These are phyloP conservation scores for Nannospalax galili DNA, from an alignment of 2,113 vertebrate species.

Conservation along the genomic window DNA sequence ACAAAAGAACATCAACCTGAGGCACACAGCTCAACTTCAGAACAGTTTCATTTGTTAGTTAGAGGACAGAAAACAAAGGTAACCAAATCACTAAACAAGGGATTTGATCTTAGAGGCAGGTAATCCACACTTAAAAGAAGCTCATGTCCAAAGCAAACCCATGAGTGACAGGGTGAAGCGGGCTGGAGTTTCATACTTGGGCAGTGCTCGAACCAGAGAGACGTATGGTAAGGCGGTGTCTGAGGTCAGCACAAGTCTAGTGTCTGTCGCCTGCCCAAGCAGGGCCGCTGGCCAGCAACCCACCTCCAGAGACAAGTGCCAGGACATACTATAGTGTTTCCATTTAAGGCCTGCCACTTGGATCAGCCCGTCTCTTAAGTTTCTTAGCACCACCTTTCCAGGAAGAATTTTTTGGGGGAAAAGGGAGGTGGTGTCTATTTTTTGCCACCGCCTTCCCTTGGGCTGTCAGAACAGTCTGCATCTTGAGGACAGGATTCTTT, in stretches of 20 bases:
- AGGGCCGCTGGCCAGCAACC: slow-evolving; percentile 76
- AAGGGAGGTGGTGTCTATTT: slow-evolving; percentile 76
- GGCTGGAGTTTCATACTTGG: slow-evolving; percentile 29
- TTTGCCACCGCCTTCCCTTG: slow-evolving; percentile 75
- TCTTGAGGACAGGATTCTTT: slow-evolving; percentile 63
- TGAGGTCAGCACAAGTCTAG: slow-evolving; percentile 78
- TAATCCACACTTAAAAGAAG: slow-evolving; percentile 32
- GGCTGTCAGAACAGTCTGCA: slow-evolving; percentile 71
- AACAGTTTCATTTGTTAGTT: slow-evolving; percentile 1
- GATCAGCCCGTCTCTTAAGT: slow-evolving; percentile 77
- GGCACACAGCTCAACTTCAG: background rate
- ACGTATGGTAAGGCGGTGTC: slow-evolving; percentile 47
- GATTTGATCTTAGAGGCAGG: background rate
- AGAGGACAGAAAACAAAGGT: slow-evolving; percentile 51
- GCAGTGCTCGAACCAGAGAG: slow-evolving; percentile 30
- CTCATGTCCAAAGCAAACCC: background rate
- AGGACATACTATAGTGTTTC: slow-evolving; percentile 80
- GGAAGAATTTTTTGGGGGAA: slow-evolving; percentile 75
- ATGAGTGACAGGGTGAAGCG: background rate
- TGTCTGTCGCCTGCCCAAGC: slow-evolving; percentile 71
- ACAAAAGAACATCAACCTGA: slow-evolving; percentile 43
- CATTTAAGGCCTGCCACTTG: slow-evolving; percentile 80
- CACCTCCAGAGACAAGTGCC: slow-evolving; percentile 80
- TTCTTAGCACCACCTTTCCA: slow-evolving; percentile 79
- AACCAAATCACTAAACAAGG: background rate